phyloP scores from a whole-genome alignment of 2,113 vertebrate genomes.

The Lepus timidus region DNA sequence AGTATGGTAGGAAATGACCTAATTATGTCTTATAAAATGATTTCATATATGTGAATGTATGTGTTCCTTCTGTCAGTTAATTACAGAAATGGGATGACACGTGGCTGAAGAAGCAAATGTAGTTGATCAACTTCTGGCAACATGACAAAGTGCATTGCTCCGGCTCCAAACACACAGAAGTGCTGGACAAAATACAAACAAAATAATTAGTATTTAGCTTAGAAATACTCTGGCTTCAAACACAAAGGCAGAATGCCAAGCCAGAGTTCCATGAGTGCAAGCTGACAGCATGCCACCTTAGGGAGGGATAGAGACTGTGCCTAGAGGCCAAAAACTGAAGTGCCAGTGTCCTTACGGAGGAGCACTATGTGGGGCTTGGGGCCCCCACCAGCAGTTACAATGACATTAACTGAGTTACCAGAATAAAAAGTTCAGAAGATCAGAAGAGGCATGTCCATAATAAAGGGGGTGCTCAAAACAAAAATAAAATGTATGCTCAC shows the following conservation, averaged over 20 bases:
- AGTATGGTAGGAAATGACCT: conserved; percentile 2
- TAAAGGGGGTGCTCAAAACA: not conserved
- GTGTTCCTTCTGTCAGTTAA: conserved; percentile 71
- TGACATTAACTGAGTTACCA: not conserved
- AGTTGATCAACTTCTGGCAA: conserved; percentile 56
- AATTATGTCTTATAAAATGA: conserved; percentile 58
- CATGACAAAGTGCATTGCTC: conserved; percentile 28
- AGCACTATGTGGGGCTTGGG: not conserved
- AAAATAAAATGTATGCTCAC: conserved; percentile 43
- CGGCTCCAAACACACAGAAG: conserved; percentile 49
- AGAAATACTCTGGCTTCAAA: conserved; percentile 15
- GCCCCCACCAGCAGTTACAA: not conserved
- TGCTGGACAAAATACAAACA: not conserved
- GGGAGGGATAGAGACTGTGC: not conserved
- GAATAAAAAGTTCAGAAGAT: not conserved
- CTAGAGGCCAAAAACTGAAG: not conserved
- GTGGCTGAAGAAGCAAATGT: conserved; percentile 68
- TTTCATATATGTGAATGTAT: conserved; percentile 66
- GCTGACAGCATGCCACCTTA: not conserved
- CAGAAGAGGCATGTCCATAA: not conserved
- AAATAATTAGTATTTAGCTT: not conserved
- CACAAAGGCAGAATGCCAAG: conserved; percentile 13
- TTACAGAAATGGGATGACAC: conserved; percentile 59
- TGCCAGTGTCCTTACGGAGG: not conserved
- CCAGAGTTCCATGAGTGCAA: not conserved